These are phyloP conservation scores for Pseudomyrmex flavicornis DNA, from an alignment of 1,140 invertebrate genomes.

Conservation along the genomic window DNA sequence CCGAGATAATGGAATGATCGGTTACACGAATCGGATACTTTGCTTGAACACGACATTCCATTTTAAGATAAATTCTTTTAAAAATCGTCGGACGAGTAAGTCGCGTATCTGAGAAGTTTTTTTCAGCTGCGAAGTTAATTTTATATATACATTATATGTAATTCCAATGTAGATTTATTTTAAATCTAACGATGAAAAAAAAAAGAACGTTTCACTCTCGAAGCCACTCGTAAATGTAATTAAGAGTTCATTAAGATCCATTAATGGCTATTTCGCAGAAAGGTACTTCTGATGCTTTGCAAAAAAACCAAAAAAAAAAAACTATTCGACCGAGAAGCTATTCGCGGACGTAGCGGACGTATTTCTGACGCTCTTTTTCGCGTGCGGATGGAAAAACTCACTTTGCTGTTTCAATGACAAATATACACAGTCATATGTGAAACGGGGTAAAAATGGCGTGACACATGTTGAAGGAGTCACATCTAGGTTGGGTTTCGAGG, in stretches of 20 bases:
- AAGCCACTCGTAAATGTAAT: conserved; percentile 19
- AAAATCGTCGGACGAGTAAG: conserved; percentile 27
- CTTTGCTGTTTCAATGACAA: conserved; percentile 15
- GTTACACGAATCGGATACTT: conserved; percentile 32
- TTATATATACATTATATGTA: background rate
- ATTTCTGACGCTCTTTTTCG: background rate
- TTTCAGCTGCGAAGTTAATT: background rate
- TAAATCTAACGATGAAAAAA: conserved; percentile 27
- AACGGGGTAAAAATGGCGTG: conserved; percentile 8
- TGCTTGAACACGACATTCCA: conserved; percentile 22
- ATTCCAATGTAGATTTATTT: conserved; percentile 9
- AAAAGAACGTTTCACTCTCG: background rate
- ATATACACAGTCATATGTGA: conserved; percentile 16
- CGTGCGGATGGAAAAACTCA: background rate
- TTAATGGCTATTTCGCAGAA: conserved; percentile 37
- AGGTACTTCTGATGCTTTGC: background rate
- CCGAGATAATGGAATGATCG: conserved; percentile 50
- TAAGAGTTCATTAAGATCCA: conserved; percentile 14
- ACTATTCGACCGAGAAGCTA: background rate
- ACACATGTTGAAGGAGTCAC: conserved; percentile 10
- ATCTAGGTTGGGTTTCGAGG: conserved; percentile 25
- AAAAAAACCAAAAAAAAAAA: background rate
- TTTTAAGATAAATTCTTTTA: conserved; percentile 38
- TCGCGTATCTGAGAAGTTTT: conserved; percentile 13
- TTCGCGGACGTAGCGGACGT: background rate